Conservation (phyloP, 2,888 invertebrate genomes). For the Melanostoma scalare region DNA sequence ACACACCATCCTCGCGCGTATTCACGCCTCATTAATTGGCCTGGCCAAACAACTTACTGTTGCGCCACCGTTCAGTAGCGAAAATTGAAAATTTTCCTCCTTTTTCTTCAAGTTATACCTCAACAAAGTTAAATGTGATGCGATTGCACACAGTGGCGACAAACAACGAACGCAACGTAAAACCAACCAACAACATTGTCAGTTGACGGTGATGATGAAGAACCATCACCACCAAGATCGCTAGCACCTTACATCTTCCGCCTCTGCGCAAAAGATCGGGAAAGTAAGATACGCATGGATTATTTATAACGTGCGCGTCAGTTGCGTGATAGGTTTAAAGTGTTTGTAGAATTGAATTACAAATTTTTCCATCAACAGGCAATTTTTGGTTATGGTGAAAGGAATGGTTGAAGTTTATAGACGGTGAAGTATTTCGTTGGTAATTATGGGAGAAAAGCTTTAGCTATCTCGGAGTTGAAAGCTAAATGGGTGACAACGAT, state of each 20-base stretch:
- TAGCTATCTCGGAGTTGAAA: no score
- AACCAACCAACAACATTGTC: slow-evolving; percentile 8
- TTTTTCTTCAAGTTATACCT: slow-evolving; percentile 22
- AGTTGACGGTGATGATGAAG: slow-evolving; percentile 54
- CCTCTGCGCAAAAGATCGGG: slow-evolving; percentile 53
- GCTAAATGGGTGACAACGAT: no score
- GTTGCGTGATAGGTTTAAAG: slow-evolving; percentile 46
- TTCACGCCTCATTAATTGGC: slow-evolving; percentile 72
- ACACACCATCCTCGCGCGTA: neutral
- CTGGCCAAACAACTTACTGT: slow-evolving; percentile 65
- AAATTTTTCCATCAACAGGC: slow-evolving; percentile 37
- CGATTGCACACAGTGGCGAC: slow-evolving; percentile 10
- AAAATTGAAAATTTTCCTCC: slow-evolving; percentile 67
- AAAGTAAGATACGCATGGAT: slow-evolving; percentile 54
- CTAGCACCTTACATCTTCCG: slow-evolving; percentile 66
- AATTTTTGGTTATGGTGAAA: slow-evolving; percentile 33
- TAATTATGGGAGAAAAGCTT: no score
- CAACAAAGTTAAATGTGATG: slow-evolving; percentile 4
- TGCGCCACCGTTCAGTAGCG: slow-evolving; percentile 59
- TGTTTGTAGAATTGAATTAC: slow-evolving; percentile 60
- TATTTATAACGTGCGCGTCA: slow-evolving; percentile 65
- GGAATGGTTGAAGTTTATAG: neutral
- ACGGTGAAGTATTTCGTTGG: neutral
- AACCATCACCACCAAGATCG: slow-evolving; percentile 56
- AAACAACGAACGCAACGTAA: slow-evolving; percentile 20